These are phyloP conservation scores for Electrona antarctica DNA, from an alignment of 2,113 vertebrate species.

Conservation along the genomic window DNA sequence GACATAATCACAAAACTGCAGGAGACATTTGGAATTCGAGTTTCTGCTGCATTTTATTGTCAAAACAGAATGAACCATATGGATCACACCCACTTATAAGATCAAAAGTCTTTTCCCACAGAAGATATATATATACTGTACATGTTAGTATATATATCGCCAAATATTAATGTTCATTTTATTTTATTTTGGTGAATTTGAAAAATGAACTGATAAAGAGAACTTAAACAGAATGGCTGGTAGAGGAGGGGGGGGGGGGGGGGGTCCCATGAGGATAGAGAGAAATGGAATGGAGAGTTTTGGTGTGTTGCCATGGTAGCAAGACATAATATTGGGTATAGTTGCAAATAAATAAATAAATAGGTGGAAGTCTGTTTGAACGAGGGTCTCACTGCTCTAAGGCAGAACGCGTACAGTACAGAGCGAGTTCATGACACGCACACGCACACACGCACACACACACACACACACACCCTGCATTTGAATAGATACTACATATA, in stretches of 20 bases:
- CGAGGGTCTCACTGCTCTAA: constrained; percentile 29
- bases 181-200: constrained; percentile 7
- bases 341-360: constrained; percentile 69
- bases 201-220: constrained; percentile 6
- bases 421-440: neutral
- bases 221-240: neutral
- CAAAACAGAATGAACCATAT: constrained; percentile 55
- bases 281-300: constrained; percentile 22
- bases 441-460: neutral
- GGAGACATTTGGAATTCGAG: constrained; percentile 2
- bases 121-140: constrained; percentile 16
- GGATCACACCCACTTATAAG: constrained; percentile 11
- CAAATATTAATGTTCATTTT: constrained; percentile 38
- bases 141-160: neutral
- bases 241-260: constrained; percentile 3
- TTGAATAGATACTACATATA: neutral
- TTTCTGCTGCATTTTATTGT: constrained; percentile 68
- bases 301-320: constrained; percentile 50
- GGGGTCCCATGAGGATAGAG: constrained; percentile 15
- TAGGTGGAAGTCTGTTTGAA: constrained; percentile 29
- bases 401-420: constrained; percentile 45
- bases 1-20: neutral
- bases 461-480: constrained; percentile 1
- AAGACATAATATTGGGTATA: constrained; percentile 6
- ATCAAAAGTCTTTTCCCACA: constrained; percentile 24